A percentile compares a stretch with the other conserved stretches of the same genome.
Conservation (phyloP, 2,888 invertebrate genomes). For the Trilocha varians region DNA sequence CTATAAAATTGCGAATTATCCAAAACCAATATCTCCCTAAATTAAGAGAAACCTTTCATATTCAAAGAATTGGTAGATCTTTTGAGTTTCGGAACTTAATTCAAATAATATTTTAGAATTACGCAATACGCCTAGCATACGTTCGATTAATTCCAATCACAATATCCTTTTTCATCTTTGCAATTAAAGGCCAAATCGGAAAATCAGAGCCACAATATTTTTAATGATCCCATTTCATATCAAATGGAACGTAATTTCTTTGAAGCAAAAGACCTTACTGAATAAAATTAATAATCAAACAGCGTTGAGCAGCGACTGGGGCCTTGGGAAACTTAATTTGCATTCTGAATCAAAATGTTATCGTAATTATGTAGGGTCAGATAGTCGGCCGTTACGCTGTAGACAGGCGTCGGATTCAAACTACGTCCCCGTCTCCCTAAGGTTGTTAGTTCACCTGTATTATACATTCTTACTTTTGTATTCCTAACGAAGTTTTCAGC, state of each 20-base stretch:
- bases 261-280: slow-evolving; percentile 1
- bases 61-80: background rate
- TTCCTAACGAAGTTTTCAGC: slow-evolving; percentile 7
- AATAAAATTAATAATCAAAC: slow-evolving; percentile 35
- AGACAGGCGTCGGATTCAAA: slow-evolving; percentile 15
- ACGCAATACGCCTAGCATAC: background rate
- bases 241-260: slow-evolving; percentile 1
- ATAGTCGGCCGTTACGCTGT: slow-evolving; percentile 14
- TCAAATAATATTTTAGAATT: background rate
- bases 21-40: too few relatives aligned
- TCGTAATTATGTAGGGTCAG: slow-evolving; percentile 38
- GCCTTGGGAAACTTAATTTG: slow-evolving; percentile 28
- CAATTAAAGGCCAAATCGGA: background rate
- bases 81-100: background rate
- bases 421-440: slow-evolving; percentile 13
- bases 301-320: slow-evolving; percentile 20
- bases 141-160: background rate
- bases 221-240: slow-evolving; percentile 1
- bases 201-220: background rate
- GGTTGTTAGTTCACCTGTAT: slow-evolving; percentile 13
- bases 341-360: slow-evolving; percentile 41
- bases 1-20: too few relatives aligned
- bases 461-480: slow-evolving; percentile 13
- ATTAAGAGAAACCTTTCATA: background rate
- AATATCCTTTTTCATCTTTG: background rate